phyloP scores from a whole-genome alignment of 1,140 invertebrate genomes.

The Drosophila obscura region DNA sequence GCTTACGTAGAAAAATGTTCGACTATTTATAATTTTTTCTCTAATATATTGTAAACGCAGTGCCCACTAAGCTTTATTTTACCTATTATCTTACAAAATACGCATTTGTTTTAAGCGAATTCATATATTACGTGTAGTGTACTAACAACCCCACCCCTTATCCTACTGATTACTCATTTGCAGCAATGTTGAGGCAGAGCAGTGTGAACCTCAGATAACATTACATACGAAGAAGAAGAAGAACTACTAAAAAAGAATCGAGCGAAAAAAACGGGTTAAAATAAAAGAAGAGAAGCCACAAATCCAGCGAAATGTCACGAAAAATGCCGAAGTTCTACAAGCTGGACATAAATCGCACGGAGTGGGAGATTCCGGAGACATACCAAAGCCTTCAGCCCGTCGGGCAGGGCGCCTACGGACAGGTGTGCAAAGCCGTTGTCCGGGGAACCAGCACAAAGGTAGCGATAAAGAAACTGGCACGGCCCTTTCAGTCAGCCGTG shows the following conservation, averaged over 20 bases:
- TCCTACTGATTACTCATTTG: constrained; percentile 34
- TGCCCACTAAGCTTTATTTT: no score
- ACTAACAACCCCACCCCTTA: background rate
- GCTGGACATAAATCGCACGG: constrained; percentile 97
- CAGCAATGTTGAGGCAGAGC: constrained; percentile 32
- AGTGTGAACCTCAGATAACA: constrained; percentile 42
- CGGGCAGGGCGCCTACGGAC: constrained; percentile 98
- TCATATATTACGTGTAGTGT: background rate
- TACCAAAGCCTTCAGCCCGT: constrained; percentile 97
- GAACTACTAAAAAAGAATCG: constrained; percentile 31
- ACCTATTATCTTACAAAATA: no score
- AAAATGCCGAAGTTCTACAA: constrained; percentile 88
- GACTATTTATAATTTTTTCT: no score
- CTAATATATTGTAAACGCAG: no score
- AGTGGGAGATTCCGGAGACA: constrained; percentile 97
- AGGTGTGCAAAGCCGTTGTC: constrained; percentile 89
- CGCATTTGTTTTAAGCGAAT: no score
- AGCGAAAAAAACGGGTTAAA: constrained; percentile 28
- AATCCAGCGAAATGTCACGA: constrained; percentile 35
- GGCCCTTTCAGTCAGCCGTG: constrained; percentile 98
- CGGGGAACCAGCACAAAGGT: constrained; percentile 92
- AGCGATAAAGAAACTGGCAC: constrained; percentile 98
- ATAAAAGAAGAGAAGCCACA: constrained; percentile 11
- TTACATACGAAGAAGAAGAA: constrained; percentile 53
- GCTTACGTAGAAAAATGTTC: no score